Evolutionary conservation across 2,113 vertebrate species (phyloP).

Genomic region (Setophaga kirtlandii): DNA sequence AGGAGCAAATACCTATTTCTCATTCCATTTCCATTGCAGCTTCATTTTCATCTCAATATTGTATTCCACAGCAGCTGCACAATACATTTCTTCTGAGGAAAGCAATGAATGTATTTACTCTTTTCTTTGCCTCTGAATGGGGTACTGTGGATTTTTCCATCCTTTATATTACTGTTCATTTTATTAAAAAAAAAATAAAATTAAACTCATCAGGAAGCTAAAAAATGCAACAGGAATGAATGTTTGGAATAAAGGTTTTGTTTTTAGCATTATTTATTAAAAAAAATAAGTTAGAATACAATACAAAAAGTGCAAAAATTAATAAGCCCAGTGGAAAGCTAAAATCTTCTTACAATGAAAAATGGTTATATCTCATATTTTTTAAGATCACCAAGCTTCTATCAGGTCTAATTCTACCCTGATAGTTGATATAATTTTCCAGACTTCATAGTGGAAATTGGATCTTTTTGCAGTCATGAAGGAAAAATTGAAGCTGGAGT

Average conservation of each 20-base stretch:
- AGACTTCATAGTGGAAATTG: neutral
- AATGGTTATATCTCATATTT: slow-evolving; percentile 7
- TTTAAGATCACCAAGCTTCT: slow-evolving; percentile 41
- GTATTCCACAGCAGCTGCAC: slow-evolving; percentile 67
- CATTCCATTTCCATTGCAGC: slow-evolving; percentile 68
- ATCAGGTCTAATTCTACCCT: neutral
- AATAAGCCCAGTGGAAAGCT: neutral
- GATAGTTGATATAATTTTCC: neutral
- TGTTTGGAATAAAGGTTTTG: neutral
- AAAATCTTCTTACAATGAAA: slow-evolving; percentile 14
- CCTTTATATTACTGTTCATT: neutral
- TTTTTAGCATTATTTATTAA: neutral
- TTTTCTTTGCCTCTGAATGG: slow-evolving; percentile 20
- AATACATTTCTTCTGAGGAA: slow-evolving; percentile 65
- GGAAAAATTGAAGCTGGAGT: neutral
- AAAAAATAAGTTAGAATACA: neutral
- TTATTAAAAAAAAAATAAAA: neutral
- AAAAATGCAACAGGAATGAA: neutral
- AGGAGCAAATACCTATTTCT: slow-evolving; percentile 68
- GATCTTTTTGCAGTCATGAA: neutral
- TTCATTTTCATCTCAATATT: slow-evolving; percentile 71
- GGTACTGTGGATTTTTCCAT: slow-evolving; percentile 25
- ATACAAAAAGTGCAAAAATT: neutral
- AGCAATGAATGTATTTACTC: slow-evolving; percentile 74
- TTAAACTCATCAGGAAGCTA: neutral